These are phyloP conservation scores for Malurus leucopterus DNA, from an alignment of 2,797 vertebrate genomes.

Conservation along the genomic window DNA sequence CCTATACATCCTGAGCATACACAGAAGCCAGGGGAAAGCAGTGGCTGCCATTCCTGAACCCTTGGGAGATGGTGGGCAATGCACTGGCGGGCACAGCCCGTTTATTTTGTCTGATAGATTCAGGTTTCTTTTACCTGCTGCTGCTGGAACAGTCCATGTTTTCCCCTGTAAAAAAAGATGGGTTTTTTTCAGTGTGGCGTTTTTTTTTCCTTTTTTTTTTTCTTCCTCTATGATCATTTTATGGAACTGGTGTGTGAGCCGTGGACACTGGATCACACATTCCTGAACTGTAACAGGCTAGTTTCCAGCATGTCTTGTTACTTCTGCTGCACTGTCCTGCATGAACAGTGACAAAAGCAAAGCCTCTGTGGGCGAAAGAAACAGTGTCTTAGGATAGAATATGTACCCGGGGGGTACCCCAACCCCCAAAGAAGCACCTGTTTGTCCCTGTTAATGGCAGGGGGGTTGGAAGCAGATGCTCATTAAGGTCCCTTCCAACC, in stretches of 20 bases:
- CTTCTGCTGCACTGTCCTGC: not conserved
- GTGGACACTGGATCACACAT: not conserved
- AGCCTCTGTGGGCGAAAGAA: not conserved
- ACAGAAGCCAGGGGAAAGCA: not conserved
- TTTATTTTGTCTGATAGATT: not conserved
- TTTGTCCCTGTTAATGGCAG: not conserved
- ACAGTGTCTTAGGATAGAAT: accelerated
- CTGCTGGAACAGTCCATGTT: not conserved
- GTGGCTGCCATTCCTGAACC: not conserved
- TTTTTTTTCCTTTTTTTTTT: too few relatives aligned
- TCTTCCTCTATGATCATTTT: not conserved
- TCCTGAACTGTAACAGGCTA: not conserved
- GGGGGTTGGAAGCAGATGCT: not conserved
- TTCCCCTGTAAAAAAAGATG: not conserved
- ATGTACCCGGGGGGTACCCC: accelerated
- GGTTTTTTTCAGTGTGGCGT: not conserved
- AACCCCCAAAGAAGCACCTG: not conserved
- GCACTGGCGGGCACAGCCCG: accelerated
- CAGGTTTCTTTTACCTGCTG: not conserved
- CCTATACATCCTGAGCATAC: accelerated
- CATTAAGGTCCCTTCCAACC: not conserved
- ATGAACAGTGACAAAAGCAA: not conserved
- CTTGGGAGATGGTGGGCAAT: accelerated
- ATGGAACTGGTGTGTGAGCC: not conserved
- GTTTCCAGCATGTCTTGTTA: not conserved